These are phyloP conservation scores for Rissa tridactyla DNA, from an alignment of 2,113 vertebrate species.

Conservation along the genomic window DNA sequence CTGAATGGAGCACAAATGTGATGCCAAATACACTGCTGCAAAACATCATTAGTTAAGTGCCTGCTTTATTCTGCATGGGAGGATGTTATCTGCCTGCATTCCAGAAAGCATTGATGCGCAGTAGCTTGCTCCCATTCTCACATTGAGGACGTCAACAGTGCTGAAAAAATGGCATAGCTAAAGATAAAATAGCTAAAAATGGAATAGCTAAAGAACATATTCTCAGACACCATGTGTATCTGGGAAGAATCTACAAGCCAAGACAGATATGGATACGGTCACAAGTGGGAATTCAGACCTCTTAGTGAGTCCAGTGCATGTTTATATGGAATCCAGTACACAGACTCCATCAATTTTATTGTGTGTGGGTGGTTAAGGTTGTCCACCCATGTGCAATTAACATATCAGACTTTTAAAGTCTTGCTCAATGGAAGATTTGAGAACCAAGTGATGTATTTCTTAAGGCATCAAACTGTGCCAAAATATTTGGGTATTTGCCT, in stretches of 20 bases:
- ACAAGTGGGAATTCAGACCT: background rate
- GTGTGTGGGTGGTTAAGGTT: background rate
- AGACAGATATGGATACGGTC: background rate
- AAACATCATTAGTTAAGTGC: background rate
- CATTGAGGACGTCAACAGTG: background rate
- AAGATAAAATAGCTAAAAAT: too few species aligned
- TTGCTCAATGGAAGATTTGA: background rate
- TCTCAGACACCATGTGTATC: background rate
- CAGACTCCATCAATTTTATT: background rate
- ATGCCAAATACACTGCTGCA: background rate
- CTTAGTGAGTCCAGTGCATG: background rate
- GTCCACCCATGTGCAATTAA: conserved; percentile 17
- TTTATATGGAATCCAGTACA: background rate
- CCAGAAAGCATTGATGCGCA: background rate
- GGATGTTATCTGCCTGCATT: conserved; percentile 13
- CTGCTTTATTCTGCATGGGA: background rate
- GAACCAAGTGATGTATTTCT: background rate
- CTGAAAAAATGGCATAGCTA: background rate
- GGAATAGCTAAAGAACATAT: background rate
- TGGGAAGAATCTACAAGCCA: background rate
- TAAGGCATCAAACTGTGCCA: background rate
- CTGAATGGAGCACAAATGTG: background rate
- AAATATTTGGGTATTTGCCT: background rate
- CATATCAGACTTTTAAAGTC: background rate
- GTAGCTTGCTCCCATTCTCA: background rate